A percentile compares a stretch with the other conserved stretches of the same genome.
phyloP scores from a whole-genome alignment of 1,140 invertebrate species.

The Branchinecta lindahli region DNA sequence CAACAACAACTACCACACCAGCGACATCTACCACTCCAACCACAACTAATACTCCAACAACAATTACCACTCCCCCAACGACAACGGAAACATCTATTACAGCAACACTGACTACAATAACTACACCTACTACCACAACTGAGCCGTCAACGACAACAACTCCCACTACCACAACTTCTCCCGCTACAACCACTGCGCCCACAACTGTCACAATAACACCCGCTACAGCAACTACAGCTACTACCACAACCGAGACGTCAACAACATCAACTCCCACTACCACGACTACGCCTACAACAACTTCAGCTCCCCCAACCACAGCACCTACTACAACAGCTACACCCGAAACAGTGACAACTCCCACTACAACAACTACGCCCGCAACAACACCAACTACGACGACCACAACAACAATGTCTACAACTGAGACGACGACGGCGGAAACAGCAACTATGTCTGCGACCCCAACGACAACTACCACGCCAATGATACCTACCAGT shows the following conservation, averaged over 20 bases:
- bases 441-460: not conserved
- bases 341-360: not conserved
- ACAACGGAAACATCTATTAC: not conserved
- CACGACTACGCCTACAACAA: not conserved
- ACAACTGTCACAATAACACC: not conserved
- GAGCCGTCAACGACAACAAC: not conserved
- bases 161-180: not conserved
- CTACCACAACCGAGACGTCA: not conserved
- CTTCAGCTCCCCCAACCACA: not conserved
- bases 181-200: not conserved
- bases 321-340: not conserved
- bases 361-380: slow-evolving; percentile 8
- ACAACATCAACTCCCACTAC: not conserved
- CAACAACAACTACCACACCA: not conserved
- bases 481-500: not conserved
- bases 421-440: slow-evolving; percentile 7
- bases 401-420: not conserved
- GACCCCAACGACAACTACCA: not conserved
- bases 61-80: slow-evolving; percentile 2
- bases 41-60: slow-evolving; percentile 11
- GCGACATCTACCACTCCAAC: slow-evolving; percentile 5
- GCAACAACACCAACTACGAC: not conserved
- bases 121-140: not conserved
- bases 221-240: not conserved
- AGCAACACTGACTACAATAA: not conserved